Evolutionary conservation across 1,140 invertebrate genomes (phyloP).

Genomic region (Drosophila mayri): DNA sequence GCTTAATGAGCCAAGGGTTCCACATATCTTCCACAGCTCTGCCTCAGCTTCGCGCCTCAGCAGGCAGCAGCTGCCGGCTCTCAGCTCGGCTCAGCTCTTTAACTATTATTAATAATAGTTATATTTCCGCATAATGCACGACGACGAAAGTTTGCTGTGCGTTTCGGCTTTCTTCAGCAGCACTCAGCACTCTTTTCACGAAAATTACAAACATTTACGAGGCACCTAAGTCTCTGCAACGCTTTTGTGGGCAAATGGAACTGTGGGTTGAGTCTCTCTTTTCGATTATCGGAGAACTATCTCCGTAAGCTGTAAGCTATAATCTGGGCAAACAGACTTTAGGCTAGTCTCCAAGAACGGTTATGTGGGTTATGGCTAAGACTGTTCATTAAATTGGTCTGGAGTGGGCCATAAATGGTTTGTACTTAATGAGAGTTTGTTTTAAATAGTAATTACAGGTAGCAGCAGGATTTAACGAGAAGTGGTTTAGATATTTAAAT

Average conservation of each 20-base stretch:
- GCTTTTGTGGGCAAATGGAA: conserved; percentile 79
- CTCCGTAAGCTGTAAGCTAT: conserved; percentile 13
- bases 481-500: neutral
- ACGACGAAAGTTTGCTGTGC: conserved; percentile 68
- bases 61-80: conserved; percentile 17
- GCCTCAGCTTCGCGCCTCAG: conserved; percentile 64
- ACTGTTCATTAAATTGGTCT: conserved; percentile 18
- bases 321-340: conserved; percentile 9
- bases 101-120: conserved; percentile 74
- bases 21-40: conserved; percentile 18
- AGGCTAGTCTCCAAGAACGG: conserved; percentile 15
- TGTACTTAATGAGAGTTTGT: neutral
- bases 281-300: conserved; percentile 9
- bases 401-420: conserved; percentile 8
- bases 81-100: conserved; percentile 32
- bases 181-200: conserved; percentile 22
- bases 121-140: conserved; percentile 76
- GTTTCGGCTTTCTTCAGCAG: conserved; percentile 67
- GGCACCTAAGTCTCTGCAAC: conserved; percentile 47
- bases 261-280: conserved; percentile 29
- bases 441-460: neutral
- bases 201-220: conserved; percentile 57
- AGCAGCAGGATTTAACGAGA: too few species aligned
- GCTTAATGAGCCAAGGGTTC: conserved; percentile 75
- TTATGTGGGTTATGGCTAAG: conserved; percentile 10